Evolutionary conservation across 1,140 invertebrate genomes (phyloP).

Genomic region (Adoxophyes honmai): DNA sequence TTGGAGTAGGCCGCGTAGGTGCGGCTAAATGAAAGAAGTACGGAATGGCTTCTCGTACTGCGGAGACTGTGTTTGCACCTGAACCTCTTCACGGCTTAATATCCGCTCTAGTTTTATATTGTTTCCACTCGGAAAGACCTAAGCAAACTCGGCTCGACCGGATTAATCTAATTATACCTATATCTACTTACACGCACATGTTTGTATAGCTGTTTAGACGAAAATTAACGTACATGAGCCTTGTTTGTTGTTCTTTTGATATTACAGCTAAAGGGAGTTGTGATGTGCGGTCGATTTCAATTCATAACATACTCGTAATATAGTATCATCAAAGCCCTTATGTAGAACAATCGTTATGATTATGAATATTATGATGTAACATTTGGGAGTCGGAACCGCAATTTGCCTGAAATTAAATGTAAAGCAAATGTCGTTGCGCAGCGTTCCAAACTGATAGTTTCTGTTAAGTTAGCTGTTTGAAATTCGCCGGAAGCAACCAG

Average conservation of each 20-base stretch:
- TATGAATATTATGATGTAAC: no score
- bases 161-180: constrained; percentile 62
- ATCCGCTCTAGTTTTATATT: constrained; percentile 62
- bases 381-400: no score
- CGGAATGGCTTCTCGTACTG: constrained; percentile 9
- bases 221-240: constrained; percentile 5
- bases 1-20: constrained; percentile 12
- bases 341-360: no score
- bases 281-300: no score
- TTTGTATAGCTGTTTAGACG: constrained; percentile 26
- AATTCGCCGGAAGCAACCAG: no score
- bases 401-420: no score
- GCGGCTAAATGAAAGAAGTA: constrained; percentile 13
- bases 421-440: no score
- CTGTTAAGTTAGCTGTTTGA: no score
- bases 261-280: no score
- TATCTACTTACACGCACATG: constrained; percentile 32
- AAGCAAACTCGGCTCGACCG: constrained; percentile 52
- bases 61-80: constrained; percentile 40
- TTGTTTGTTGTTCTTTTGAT: neutral
- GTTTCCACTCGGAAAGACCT: constrained; percentile 50
- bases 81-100: constrained; percentile 57
- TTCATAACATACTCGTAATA: no score
- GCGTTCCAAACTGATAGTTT: no score
- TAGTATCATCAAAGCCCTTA: no score